phyloP scores from a whole-genome alignment of 2,888 invertebrate genomes.

The Auanema sp. region DNA sequence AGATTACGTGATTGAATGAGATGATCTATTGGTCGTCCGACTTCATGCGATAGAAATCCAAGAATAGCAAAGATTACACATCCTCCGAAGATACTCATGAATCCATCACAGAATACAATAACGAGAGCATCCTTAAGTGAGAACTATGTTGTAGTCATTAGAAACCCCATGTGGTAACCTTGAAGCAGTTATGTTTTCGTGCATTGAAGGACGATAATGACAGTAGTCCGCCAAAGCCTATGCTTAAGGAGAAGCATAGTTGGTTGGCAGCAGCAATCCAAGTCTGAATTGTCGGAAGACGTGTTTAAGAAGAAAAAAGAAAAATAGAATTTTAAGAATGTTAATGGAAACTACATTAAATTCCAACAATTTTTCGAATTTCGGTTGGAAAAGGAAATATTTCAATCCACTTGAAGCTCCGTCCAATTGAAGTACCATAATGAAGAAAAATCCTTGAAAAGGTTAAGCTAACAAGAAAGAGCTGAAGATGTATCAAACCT shows the following conservation, averaged over 20 bases:
- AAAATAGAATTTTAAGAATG: too few species aligned
- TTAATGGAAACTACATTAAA: too few species aligned
- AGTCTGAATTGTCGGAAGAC: slow-evolving; percentile 20
- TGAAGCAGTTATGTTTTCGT: slow-evolving; percentile 49
- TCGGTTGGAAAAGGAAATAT: slow-evolving; percentile 26
- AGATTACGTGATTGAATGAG: not conserved
- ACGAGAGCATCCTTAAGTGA: slow-evolving; percentile 45
- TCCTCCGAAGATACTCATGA: slow-evolving; percentile 46
- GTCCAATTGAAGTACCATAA: slow-evolving; percentile 45
- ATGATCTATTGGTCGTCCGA: not conserved
- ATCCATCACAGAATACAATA: slow-evolving; percentile 47
- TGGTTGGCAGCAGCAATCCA: slow-evolving; percentile 56
- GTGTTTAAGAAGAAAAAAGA: too few species aligned
- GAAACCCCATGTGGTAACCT: too few species aligned
- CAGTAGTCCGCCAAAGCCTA: slow-evolving; percentile 55
- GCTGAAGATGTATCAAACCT: slow-evolving; percentile 6
- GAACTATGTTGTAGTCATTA: not conserved
- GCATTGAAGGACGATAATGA: slow-evolving; percentile 56
- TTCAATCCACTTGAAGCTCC: slow-evolving; percentile 44
- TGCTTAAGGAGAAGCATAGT: slow-evolving; percentile 55
- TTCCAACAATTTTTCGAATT: slow-evolving; percentile 30
- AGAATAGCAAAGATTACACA: slow-evolving; percentile 44
- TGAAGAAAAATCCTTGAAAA: slow-evolving; percentile 28
- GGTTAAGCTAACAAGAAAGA: not conserved
- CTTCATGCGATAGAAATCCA: slow-evolving; percentile 32